Conservation (phyloP, 2,888 invertebrate species). For the Psococerastis gibbosa region DNA sequence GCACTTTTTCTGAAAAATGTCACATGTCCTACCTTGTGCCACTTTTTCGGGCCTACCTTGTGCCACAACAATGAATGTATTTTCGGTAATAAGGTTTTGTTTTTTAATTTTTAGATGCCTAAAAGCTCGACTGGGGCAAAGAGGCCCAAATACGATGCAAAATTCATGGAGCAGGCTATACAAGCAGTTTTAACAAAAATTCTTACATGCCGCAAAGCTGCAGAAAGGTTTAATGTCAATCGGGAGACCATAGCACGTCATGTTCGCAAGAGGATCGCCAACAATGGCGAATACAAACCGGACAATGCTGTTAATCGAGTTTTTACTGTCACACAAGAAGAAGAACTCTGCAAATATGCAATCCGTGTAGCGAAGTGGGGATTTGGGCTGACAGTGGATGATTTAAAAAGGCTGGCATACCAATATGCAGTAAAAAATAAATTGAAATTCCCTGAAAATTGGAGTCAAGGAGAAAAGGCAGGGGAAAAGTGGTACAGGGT, state of each 20-base stretch:
- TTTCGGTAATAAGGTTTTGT: background rate
- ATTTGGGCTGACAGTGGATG: background rate
- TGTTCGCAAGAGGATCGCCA: background rate
- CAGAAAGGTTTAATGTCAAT: background rate
- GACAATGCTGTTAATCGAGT: background rate
- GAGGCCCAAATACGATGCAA: background rate
- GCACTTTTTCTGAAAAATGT: background rate
- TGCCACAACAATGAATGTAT: background rate
- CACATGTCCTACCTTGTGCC: background rate
- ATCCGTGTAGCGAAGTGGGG: background rate
- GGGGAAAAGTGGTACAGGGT: constrained; percentile 15
- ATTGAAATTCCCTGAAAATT: constrained; percentile 14
- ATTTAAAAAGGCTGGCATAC: constrained; percentile 9
- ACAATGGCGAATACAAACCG: background rate
- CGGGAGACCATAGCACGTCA: background rate
- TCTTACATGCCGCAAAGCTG: background rate
- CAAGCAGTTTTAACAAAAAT: background rate
- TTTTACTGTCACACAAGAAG: background rate
- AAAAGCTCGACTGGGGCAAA: background rate
- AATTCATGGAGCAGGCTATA: background rate
- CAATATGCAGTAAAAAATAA: constrained; percentile 14
- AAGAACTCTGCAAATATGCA: background rate
- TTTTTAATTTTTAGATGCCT: background rate
- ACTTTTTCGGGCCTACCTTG: background rate
- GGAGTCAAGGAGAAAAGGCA: constrained; percentile 14